Base-by-base conservation (phyloP, 2,113 vertebrate species). In the Colinus virginianus region DNA sequence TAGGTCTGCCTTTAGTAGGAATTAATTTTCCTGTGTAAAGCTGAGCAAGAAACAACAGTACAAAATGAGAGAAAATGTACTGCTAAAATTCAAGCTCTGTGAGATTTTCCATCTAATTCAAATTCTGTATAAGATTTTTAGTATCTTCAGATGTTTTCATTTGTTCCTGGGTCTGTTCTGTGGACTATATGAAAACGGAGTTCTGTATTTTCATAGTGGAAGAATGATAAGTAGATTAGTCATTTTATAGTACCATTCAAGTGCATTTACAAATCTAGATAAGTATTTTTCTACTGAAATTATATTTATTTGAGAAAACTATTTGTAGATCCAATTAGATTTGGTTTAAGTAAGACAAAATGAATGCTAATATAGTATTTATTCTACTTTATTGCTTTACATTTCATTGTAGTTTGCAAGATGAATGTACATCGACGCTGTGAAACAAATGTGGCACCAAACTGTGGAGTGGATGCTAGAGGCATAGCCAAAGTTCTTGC, bases 361-460 rank as follows among this genome's bases (percentile, higher is more conserved):
- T 67, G 7, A 13, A 46, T 80, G 25, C 45, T 23, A 58, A 40
- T 26, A 5, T 34, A 64, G 40, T 49, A 36, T 58, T 89, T 92
- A 45, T 38, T 79, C 87, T 90, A 26, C 16, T 67, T 7, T 30
- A 1, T 40, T 51, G 5, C 51, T 59, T 85, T n/a, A 13, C 25
- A 45, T 93, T 93, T 95, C 93, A 40, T 82, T 91, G 14, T 96
- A 99, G 99, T 99, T 88, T 99, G 99, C 98, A 99, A 99, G 98
- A 99, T 99, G 99, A 99, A 99, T 51, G 99, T 99, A 87, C 99
- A 99, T 97, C 97, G 99, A 81, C 98, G 99, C 83, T 99, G 99
- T 96, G 99, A 99, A 98, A 98, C 97, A 90, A 99, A 99, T 13
- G 99, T 99, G 95, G 99, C 99, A 74, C 99, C 99, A 63, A 99